Conservation (phyloP, 1,140 invertebrate genomes). For the Calliopsis andreniformis region DNA sequence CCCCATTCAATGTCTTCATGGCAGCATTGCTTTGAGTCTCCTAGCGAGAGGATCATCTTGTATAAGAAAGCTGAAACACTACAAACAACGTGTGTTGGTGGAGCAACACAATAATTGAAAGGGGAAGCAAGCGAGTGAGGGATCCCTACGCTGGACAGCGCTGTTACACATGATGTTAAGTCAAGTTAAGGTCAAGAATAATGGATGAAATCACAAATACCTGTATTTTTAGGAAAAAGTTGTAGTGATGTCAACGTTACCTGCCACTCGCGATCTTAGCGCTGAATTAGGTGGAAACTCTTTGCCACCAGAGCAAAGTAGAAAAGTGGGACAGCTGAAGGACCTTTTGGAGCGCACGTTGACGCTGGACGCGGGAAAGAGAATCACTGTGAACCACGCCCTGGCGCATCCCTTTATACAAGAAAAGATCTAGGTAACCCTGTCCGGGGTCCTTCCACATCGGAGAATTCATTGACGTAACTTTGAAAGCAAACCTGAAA, state of each 20-base stretch:
- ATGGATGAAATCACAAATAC: background rate
- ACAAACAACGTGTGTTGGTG: too few relatives aligned
- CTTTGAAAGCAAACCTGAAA: constrained; percentile 45
- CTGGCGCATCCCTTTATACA: constrained; percentile 98
- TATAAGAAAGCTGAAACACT: too few relatives aligned
- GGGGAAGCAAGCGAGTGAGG: too few relatives aligned
- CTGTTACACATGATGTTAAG: too few relatives aligned
- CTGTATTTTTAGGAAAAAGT: constrained; percentile 92
- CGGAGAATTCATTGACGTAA: constrained; percentile 68
- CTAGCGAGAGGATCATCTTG: too few relatives aligned
- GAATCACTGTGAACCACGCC: constrained; percentile 96
- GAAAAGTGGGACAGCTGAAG: constrained; percentile 95
- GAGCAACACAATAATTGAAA: too few relatives aligned
- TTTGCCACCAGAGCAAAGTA: constrained; percentile 92
- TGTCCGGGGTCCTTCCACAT: constrained; percentile 64
- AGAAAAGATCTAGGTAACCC: constrained; percentile 89
- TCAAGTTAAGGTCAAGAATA: too few relatives aligned
- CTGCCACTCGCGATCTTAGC: constrained; percentile 91
- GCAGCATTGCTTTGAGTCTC: too few relatives aligned
- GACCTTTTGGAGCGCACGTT: constrained; percentile 97
- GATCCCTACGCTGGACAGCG: too few relatives aligned
- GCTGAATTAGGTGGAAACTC: constrained; percentile 93
- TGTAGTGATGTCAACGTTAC: constrained; percentile 96
- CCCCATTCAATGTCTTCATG: too few relatives aligned
- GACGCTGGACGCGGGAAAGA: constrained; percentile 95